Percentiles rank a stretch among this genome's conserved stretches.
Evolutionary conservation across 2,888 invertebrate species (phyloP).

Genomic region (Apomyelois bistriatella): DNA sequence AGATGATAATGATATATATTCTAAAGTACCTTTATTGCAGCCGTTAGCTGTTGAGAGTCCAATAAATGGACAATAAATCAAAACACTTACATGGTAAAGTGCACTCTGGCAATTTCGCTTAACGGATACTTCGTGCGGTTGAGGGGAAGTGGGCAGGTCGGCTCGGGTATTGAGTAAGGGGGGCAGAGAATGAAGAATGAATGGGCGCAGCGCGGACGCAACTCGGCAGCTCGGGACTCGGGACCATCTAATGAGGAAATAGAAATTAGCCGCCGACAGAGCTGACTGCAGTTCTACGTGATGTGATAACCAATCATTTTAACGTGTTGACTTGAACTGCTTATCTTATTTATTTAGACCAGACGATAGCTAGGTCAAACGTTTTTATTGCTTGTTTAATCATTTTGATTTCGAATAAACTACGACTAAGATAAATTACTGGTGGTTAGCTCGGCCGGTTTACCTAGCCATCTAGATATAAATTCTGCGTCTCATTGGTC

Average conservation of each 20-base stretch:
- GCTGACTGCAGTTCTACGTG: conserved; percentile 64
- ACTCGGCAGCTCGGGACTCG: conserved; percentile 46
- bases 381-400: neutral
- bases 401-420: too few species aligned
- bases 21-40: conserved; percentile 41
- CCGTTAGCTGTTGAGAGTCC: conserved; percentile 49
- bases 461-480: too few species aligned
- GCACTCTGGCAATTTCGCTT: conserved; percentile 62
- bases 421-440: too few species aligned
- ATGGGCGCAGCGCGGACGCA: conserved; percentile 52
- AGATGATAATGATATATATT: neutral
- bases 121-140: conserved; percentile 37
- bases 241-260: conserved; percentile 75
- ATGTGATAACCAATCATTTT: conserved; percentile 37
- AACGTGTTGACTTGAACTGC: conserved; percentile 21
- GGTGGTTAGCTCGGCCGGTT: too few species aligned
- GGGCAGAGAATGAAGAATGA: conserved; percentile 37
- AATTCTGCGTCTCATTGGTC: too few species aligned
- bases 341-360: conserved; percentile 2
- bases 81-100: conserved; percentile 63
- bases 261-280: conserved; percentile 73
- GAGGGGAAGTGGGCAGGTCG: conserved; percentile 38
- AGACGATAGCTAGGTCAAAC: neutral
- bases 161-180: conserved; percentile 31
- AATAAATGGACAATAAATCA: conserved; percentile 76